phyloP scores from a whole-genome alignment of 2,888 invertebrate genomes.

The Spodoptera littoralis region DNA sequence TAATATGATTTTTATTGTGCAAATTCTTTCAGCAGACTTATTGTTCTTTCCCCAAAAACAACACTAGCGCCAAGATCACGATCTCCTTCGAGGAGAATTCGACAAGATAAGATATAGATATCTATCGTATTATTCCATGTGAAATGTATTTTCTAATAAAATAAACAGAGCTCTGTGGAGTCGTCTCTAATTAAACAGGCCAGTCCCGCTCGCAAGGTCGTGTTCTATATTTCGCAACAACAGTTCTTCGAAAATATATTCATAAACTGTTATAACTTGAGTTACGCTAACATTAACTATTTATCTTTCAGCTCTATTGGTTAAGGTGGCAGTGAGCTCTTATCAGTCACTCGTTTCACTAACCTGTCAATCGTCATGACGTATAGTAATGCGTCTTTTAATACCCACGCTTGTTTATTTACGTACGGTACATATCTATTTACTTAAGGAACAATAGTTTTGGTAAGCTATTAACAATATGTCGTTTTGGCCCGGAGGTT shows the following conservation, averaged over 20 bases:
- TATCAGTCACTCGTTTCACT: constrained; percentile 12
- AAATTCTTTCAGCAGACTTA: too few species aligned
- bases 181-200: constrained; percentile 37
- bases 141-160: constrained; percentile 34
- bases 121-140: constrained; percentile 8
- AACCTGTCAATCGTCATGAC: constrained; percentile 18
- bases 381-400: constrained; percentile 13
- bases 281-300: constrained; percentile 1
- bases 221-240: constrained; percentile 27
- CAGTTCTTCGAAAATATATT: constrained; percentile 32
- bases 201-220: constrained; percentile 37
- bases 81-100: too few species aligned
- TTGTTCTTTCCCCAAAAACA: constrained; percentile 4
- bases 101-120: constrained; percentile 2
- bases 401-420: constrained; percentile 16
- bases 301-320: constrained; percentile 3
- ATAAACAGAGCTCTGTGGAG: constrained; percentile 23
- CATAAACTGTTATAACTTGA: constrained; percentile 9
- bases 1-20: too few species aligned
- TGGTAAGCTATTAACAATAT: too few species aligned
- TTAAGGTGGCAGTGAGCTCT: constrained; percentile 4
- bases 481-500: too few species aligned
- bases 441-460: too few species aligned
- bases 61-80: not conserved
- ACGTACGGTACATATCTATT: not conserved